These are phyloP conservation scores for Hucho hucho DNA, from an alignment of 2,113 vertebrate genomes.

Conservation along the genomic window DNA sequence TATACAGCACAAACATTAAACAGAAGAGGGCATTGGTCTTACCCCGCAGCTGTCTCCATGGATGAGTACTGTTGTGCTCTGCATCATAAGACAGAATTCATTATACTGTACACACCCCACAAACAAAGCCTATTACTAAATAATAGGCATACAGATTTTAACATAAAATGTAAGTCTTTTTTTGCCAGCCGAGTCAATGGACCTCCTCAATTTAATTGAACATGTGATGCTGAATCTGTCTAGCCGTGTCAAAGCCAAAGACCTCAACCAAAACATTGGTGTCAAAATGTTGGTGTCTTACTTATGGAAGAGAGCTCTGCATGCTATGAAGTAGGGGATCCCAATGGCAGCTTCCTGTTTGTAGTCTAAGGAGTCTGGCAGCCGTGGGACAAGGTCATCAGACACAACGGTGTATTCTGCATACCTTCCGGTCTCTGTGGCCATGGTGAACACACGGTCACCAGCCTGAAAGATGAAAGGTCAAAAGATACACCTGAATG, in stretches of 20 bases:
- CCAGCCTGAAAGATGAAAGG: slow-evolving; percentile 72
- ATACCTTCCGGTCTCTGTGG: slow-evolving; percentile 84
- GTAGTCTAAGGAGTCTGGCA: slow-evolving; percentile 79
- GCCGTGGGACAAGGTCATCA: slow-evolving; percentile 71
- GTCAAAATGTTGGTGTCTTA: slow-evolving; percentile 57
- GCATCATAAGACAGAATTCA: slow-evolving; percentile 26
- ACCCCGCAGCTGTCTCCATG: slow-evolving; percentile 95
- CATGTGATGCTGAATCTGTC: too few species aligned
- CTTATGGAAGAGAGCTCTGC: slow-evolving; percentile 89
- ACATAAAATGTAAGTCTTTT: too few species aligned
- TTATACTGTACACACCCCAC: too few species aligned
- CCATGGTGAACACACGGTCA: slow-evolving; percentile 84
- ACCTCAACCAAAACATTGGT: too few species aligned
- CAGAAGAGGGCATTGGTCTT: slow-evolving; percentile 33
- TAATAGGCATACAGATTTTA: not conserved
- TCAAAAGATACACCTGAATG: too few species aligned
- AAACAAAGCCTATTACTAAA: not conserved
- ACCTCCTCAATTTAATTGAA: too few species aligned
- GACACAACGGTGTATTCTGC: slow-evolving; percentile 83
- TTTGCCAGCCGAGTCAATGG: too few species aligned
- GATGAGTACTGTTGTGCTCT: slow-evolving; percentile 83
- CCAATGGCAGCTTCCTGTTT: slow-evolving; percentile 86
- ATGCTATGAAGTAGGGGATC: slow-evolving; percentile 91
- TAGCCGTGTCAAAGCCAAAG: not conserved
- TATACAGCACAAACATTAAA: too few species aligned